Conservation (phyloP, 2,888 invertebrate genomes). For the Halictus ligatus region DNA sequence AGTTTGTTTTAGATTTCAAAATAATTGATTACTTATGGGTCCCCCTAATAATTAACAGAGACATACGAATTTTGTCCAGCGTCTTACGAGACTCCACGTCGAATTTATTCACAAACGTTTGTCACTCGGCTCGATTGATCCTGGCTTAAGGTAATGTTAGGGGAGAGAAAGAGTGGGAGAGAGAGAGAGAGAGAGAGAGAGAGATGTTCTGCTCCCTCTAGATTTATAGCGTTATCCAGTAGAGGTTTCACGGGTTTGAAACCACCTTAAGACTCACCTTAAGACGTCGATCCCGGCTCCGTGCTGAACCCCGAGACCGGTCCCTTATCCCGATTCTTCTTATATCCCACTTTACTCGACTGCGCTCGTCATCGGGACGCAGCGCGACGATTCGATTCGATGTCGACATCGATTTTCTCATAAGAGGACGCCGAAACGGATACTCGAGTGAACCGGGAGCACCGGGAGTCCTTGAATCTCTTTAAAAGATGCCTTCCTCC, state of each 20-base stretch:
- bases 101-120: constrained; percentile 72
- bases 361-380: constrained; percentile 53
- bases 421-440: constrained; percentile 52
- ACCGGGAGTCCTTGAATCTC: constrained; percentile 51
- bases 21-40: too few species aligned
- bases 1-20: too few species aligned
- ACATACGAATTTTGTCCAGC: not conserved
- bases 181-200: not conserved
- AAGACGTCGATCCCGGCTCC: constrained; percentile 51
- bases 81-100: not conserved
- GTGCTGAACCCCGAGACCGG: constrained; percentile 40
- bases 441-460: constrained; percentile 28
- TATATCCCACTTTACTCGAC: constrained; percentile 63
- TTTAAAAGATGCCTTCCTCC: constrained; percentile 22
- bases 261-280: too few species aligned
- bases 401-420: constrained; percentile 63
- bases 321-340: constrained; percentile 63
- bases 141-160: constrained; percentile 65
- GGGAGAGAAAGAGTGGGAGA: not conserved
- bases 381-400: constrained; percentile 45
- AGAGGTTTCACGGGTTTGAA: constrained; percentile 68
- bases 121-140: constrained; percentile 67
- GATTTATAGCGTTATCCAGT: constrained; percentile 72
- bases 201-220: constrained; percentile 48
- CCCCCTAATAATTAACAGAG: not conserved